These are phyloP conservation scores for Poecilus cupreus DNA, from an alignment of 2,888 invertebrate species.

Conservation along the genomic window DNA sequence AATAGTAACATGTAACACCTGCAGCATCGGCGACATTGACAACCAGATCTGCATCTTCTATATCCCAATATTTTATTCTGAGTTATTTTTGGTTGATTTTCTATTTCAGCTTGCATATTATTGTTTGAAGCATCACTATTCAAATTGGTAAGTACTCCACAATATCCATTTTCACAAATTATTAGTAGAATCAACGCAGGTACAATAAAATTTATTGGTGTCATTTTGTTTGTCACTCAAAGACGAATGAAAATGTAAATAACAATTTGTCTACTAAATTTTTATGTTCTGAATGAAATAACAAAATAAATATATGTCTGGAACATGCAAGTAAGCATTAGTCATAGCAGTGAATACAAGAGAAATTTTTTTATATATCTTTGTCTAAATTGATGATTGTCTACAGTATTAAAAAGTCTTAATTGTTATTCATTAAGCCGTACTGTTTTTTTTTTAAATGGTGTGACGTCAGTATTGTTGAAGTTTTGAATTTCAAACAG, in stretches of 20 bases:
- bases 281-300: neutral
- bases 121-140: too few relatives aligned
- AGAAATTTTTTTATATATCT: neutral
- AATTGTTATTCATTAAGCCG: too few relatives aligned
- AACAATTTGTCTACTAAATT: neutral
- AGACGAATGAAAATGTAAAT: neutral
- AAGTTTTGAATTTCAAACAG: too few relatives aligned
- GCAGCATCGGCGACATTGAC: conserved; percentile 26
- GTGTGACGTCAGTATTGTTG: too few relatives aligned
- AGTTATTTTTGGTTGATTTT: neutral
- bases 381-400: too few relatives aligned
- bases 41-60: conserved; percentile 2
- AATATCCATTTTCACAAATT: neutral
- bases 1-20: conserved; percentile 16
- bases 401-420: too few relatives aligned
- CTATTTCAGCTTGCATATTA: too few relatives aligned
- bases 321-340: neutral
- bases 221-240: neutral
- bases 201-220: neutral
- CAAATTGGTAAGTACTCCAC: neutral
- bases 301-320: conserved; percentile 17
- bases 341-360: neutral
- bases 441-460: too few relatives aligned
- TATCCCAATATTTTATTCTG: neutral
- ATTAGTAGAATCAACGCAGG: neutral